These are phyloP conservation scores for Channa argus DNA, from an alignment of 2,113 vertebrate genomes.

Conservation along the genomic window DNA sequence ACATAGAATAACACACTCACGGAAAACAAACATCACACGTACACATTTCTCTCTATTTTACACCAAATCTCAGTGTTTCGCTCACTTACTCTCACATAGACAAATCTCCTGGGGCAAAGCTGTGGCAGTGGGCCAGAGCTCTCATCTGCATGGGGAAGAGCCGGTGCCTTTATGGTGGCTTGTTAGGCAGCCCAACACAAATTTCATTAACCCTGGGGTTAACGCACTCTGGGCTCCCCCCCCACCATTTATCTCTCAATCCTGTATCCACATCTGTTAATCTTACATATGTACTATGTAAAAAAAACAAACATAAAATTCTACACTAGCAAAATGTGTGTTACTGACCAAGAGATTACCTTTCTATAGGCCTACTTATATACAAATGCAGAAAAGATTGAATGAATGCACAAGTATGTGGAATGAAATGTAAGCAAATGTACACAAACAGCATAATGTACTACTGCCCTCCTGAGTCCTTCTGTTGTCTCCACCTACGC, in stretches of 20 bases:
- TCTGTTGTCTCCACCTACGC: slow-evolving; percentile 39
- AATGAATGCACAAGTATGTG: not conserved
- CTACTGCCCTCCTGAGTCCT: slow-evolving; percentile 13
- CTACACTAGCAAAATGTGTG: no score
- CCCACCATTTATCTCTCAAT: slow-evolving; percentile 10
- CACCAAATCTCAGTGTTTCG: slow-evolving; percentile 48
- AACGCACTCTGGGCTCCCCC: slow-evolving; percentile 52
- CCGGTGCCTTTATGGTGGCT: slow-evolving; percentile 67
- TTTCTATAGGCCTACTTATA: not conserved
- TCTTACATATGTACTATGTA: not conserved
- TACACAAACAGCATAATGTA: not conserved
- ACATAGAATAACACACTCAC: slow-evolving; percentile 27
- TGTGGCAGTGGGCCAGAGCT: slow-evolving; percentile 52
- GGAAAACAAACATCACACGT: slow-evolving; percentile 31
- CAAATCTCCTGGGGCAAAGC: slow-evolving; percentile 55
- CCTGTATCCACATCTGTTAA: slow-evolving; percentile 27
- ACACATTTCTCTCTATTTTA: slow-evolving; percentile 25
- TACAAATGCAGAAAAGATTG: not conserved
- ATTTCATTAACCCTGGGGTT: slow-evolving; percentile 76
- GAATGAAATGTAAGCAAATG: not conserved
- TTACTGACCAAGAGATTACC: not conserved
- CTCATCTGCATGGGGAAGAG: slow-evolving; percentile 66
- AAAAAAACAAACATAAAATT: no score
- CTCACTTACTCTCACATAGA: slow-evolving; percentile 27
- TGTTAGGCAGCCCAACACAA: slow-evolving; percentile 71